phyloP scores from a whole-genome alignment of 1,140 invertebrate genomes.

The Pantala flavescens region DNA sequence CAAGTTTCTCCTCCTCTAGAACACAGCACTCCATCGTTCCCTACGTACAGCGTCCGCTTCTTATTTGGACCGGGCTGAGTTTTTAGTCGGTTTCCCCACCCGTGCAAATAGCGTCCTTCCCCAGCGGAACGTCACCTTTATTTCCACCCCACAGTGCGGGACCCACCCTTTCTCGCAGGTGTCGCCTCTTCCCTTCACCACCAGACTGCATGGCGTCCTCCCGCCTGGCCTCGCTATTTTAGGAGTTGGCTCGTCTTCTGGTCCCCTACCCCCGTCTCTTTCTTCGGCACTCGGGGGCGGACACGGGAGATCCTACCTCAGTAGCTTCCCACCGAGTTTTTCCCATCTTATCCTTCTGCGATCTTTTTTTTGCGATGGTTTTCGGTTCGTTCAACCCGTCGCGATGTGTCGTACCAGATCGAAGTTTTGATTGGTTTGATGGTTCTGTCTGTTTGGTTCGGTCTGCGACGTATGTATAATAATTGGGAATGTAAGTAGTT shows the following conservation, averaged over 20 bases:
- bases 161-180: background rate
- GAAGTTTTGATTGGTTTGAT: too few species aligned
- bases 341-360: background rate
- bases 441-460: too few species aligned
- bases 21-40: too few species aligned
- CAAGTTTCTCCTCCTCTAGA: too few species aligned
- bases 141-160: background rate
- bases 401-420: too few species aligned
- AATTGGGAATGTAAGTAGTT: too few species aligned
- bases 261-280: background rate
- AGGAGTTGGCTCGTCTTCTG: background rate
- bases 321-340: background rate
- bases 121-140: background rate
- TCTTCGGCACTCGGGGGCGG: background rate
- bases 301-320: background rate
- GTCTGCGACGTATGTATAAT: too few species aligned
- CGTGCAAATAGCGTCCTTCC: background rate
- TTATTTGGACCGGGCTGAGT: too few species aligned
- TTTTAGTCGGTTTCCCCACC: too few species aligned
- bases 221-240: background rate
- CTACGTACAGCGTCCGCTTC: too few species aligned
- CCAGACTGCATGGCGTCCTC: slow-evolving; percentile 1
- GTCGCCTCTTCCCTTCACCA: background rate
- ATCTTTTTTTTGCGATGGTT: too few species aligned
- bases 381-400: too few species aligned